These are phyloP conservation scores for Anthopleura sola DNA, from an alignment of 64 coral and sea anemone genomes.

Conservation along the genomic window DNA sequence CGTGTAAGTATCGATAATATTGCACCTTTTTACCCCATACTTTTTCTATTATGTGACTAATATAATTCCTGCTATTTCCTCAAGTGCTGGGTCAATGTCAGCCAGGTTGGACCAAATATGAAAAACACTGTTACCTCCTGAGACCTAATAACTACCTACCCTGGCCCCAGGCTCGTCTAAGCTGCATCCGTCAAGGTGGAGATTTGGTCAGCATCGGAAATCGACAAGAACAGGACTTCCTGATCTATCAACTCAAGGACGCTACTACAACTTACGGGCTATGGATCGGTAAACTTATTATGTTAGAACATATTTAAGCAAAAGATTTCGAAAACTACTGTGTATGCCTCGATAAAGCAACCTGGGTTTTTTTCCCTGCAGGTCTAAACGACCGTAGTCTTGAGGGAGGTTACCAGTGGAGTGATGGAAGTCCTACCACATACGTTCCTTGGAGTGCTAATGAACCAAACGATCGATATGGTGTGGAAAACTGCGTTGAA, in stretches of 20 bases:
- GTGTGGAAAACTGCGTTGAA: slow-evolving; percentile 77
- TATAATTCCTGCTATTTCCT: background rate
- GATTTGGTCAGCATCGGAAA: slow-evolving; percentile 72
- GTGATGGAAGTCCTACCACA: slow-evolving; percentile 68
- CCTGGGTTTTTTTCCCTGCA: background rate
- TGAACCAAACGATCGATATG: slow-evolving; percentile 69
- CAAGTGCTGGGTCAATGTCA: slow-evolving; percentile 39
- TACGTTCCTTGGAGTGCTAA: slow-evolving; percentile 55
- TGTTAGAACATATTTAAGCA: too few relatives aligned
- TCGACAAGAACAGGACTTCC: slow-evolving; percentile 68
- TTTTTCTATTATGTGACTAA: background rate
- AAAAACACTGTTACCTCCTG: slow-evolving; percentile 83
- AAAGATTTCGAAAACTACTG: too few relatives aligned
- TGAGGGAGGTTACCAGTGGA: slow-evolving; percentile 85
- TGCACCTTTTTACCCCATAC: background rate
- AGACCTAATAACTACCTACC: background rate
- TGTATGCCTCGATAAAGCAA: too few relatives aligned
- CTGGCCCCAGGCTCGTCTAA: slow-evolving; percentile 55
- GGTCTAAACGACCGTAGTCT: slow-evolving; percentile 80
- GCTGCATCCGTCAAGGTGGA: slow-evolving; percentile 56
- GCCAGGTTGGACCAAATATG: slow-evolving; percentile 61
- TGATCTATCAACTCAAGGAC: slow-evolving; percentile 44
- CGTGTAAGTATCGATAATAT: background rate
- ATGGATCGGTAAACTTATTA: slow-evolving; percentile 83
- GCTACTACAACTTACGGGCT: background rate